Evolutionary conservation across 2,797 vertebrate species (phyloP).

Genomic region (Sylvilagus floridanus): DNA sequence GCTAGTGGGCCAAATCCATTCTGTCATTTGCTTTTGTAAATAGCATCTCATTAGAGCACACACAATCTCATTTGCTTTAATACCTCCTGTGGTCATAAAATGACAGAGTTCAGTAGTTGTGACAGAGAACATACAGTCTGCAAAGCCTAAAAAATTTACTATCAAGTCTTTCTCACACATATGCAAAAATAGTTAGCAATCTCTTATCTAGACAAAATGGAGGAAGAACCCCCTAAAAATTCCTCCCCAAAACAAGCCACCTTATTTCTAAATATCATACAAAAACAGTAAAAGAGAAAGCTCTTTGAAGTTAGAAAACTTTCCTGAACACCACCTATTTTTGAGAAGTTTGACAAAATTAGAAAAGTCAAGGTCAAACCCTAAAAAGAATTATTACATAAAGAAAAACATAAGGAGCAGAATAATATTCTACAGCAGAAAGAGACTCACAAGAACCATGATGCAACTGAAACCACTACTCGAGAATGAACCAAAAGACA

Average conservation of each 20-base stretch:
- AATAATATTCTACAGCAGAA: not conserved
- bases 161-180: too few relatives aligned
- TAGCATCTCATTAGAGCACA: not conserved
- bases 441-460: not conserved
- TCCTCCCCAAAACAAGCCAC: not conserved
- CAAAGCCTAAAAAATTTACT: slow-evolving; percentile 30
- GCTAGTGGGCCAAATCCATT: not conserved
- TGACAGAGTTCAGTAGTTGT: not conserved
- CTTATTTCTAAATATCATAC: not conserved
- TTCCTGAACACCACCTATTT: not conserved
- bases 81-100: not conserved
- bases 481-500: not conserved
- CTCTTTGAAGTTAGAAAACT: not conserved
- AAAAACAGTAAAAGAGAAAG: not conserved
- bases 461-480: not conserved
- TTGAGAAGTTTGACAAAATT: slow-evolving; percentile 41
- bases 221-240: not conserved
- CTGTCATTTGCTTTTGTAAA: not conserved
- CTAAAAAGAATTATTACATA: not conserved
- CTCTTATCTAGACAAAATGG: not conserved
- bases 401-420: not conserved
- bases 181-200: not conserved
- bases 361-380: slow-evolving; percentile 2
- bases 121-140: not conserved
- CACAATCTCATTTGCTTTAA: not conserved